Base-by-base conservation (phyloP, 2,888 invertebrate genomes). In the Phengaris alcon region DNA sequence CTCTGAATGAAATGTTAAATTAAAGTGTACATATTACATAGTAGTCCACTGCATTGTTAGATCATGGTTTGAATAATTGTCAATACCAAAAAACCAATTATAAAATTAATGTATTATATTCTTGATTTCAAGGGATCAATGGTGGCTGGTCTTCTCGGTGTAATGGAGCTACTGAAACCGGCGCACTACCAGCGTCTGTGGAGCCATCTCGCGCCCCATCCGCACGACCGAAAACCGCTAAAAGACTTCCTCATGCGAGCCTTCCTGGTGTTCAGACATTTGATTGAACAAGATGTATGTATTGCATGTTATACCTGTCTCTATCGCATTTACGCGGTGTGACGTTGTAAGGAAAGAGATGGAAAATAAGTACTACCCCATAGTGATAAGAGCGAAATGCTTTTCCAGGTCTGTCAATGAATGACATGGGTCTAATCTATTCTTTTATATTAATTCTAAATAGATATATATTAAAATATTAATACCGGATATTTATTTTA, bases 221-320 rank as follows among this genome's bases (percentile, higher is more conserved):
- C 93, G 12, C 94, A 95, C 78, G 97, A 98, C 82, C 93, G 96
- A 12, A 97, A 97, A 82, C 96, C 97, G 1, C 88, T 98, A 0
- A 97, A 98, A 86, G 97, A 98, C 82, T 97, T 98, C 86, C 93
- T 99, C 0, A 95, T 97, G 84, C 93, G 97, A 78, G 96, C 97
- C 0, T 96, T 98, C 84, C 90, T 97, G 8, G 96, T 97, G 0
- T 96, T 98, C 82, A 93, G 96, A 70, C 96, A 97, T 86, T 94
- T 98, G 52, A 96, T 98, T 46, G 95, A 96, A 78, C 95, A 96
- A 81, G 96, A 97, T 81, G 94, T 95, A 69, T 87, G 91, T 87
- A 48, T 72, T 35, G 3, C 35, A 35, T 35, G 35, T 35, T 4
- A 54, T 64, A 48, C 44, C 35, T 48, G 48, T 51, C 9, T n/a